These are phyloP conservation scores for Hirtodrosophila duncani DNA, from an alignment of 2,888 invertebrate genomes.

Conservation along the genomic window DNA sequence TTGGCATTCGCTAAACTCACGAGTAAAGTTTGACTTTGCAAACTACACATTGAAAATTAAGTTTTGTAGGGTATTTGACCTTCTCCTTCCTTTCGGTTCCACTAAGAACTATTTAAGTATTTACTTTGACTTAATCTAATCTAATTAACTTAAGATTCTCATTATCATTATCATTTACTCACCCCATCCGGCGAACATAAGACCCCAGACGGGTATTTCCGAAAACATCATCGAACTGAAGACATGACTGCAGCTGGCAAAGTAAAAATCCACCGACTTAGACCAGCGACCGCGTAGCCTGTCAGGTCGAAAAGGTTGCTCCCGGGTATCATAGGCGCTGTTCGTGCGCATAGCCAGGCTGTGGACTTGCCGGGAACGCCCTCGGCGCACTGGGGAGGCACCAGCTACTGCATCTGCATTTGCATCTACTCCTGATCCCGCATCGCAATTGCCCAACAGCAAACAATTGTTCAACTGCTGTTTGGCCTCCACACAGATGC, in stretches of 20 bases:
- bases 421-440: not conserved
- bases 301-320: conserved; percentile 75
- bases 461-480: conserved; percentile 69
- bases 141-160: no score
- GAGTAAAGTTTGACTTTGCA: no score
- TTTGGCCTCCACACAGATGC: conserved; percentile 69
- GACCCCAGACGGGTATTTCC: conserved; percentile 81
- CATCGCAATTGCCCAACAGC: conserved; percentile 47
- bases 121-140: no score
- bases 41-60: no score
- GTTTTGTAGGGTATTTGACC: no score
- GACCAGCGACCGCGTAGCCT: conserved; percentile 84
- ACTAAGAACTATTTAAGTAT: no score
- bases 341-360: conserved; percentile 57
- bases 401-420: not conserved
- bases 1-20: no score
- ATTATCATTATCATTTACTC: conserved; percentile 37
- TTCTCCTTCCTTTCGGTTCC: no score
- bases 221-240: conserved; percentile 90
- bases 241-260: conserved; percentile 90
- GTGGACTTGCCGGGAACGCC: conserved; percentile 52
- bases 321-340: conserved; percentile 75
- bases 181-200: conserved; percentile 74
- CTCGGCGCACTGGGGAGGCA: conserved; percentile 7
- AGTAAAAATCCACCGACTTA: conserved; percentile 86